Conservation (phyloP, 2,113 vertebrate genomes). For the Notarius lentiginosus region DNA sequence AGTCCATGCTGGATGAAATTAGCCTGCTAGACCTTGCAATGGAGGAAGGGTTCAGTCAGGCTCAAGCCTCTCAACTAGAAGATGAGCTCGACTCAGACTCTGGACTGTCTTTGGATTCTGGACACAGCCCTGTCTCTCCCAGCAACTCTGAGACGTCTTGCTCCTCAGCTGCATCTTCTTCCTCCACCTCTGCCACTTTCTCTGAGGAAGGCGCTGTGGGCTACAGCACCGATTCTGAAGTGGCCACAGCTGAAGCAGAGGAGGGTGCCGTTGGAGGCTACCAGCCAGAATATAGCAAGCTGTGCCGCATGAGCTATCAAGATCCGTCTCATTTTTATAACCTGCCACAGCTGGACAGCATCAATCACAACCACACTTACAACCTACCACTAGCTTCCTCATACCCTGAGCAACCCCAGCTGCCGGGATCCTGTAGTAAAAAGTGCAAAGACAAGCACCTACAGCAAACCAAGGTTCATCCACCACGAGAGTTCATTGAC, state of each 20-base stretch:
- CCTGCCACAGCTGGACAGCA: constrained; percentile 88
- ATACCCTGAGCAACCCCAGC: constrained; percentile 71
- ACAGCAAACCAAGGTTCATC: constrained; percentile 65
- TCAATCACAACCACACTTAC: constrained; percentile 96
- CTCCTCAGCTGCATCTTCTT: constrained; percentile 82
- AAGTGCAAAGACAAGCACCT: constrained; percentile 82
- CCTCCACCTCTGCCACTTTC: constrained; percentile 86
- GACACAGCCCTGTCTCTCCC: constrained; percentile 91
- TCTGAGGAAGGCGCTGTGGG: constrained; percentile 96
- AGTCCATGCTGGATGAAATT: constrained; percentile 97
- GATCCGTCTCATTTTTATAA: constrained; percentile 86
- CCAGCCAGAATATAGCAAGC: constrained; percentile 92
- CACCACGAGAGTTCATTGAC: constrained; percentile 78
- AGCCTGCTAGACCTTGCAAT: constrained; percentile 95
- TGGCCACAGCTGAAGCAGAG: constrained; percentile 80
- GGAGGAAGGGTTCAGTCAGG: constrained; percentile 95
- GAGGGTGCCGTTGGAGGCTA: constrained; percentile 91
- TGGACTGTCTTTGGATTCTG: constrained; percentile 93
- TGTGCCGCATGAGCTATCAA: constrained; percentile 98
- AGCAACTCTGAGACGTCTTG: constrained; percentile 94
- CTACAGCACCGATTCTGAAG: constrained; percentile 95
- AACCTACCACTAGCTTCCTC: constrained; percentile 81
- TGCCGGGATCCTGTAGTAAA: constrained; percentile 73
- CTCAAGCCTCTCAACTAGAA: constrained; percentile 90
- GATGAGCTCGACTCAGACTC: constrained; percentile 98